Percentiles rank a stretch among this genome's conserved stretches.
Conservation (phyloP, 2,797 vertebrate genomes). For the Euthynnus affinis region DNA sequence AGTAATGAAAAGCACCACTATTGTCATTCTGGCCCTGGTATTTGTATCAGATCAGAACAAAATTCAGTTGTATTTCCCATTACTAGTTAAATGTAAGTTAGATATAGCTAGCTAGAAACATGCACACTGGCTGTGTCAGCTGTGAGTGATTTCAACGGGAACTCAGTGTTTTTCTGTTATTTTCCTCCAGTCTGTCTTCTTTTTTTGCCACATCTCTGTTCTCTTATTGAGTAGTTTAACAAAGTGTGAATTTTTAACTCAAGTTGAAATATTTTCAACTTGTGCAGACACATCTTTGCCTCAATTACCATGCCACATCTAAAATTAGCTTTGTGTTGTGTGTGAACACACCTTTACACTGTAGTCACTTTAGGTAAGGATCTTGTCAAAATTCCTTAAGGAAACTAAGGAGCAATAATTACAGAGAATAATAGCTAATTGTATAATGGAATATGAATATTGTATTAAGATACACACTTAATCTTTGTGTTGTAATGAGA, state of each 20-base stretch:
- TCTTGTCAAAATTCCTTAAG: background rate
- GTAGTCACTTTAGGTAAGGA: background rate
- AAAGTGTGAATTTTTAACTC: background rate
- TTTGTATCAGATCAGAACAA: too few species aligned
- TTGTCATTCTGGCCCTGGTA: too few species aligned
- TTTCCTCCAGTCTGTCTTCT: too few species aligned
- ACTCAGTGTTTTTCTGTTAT: too few species aligned
- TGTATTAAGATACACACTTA: background rate
- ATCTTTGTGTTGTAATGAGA: slow-evolving; percentile 14
- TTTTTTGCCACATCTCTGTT: too few species aligned
- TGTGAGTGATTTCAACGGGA: too few species aligned
- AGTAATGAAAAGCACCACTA: too few species aligned
- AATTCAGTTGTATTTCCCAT: too few species aligned
- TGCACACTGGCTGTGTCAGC: too few species aligned
- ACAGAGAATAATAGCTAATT: background rate
- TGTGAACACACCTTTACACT: background rate
- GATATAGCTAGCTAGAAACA: background rate
- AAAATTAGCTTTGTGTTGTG: background rate
- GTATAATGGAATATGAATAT: background rate
- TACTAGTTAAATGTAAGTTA: background rate
- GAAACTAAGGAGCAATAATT: background rate
- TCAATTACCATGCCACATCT: background rate
- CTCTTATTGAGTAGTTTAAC: background rate
- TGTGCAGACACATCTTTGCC: background rate
- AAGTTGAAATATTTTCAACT: background rate